Evolutionary conservation across 2,888 invertebrate genomes (phyloP), one percentile per base, ranked within the genome.

Genomic region (Spialia ferax): DNA sequence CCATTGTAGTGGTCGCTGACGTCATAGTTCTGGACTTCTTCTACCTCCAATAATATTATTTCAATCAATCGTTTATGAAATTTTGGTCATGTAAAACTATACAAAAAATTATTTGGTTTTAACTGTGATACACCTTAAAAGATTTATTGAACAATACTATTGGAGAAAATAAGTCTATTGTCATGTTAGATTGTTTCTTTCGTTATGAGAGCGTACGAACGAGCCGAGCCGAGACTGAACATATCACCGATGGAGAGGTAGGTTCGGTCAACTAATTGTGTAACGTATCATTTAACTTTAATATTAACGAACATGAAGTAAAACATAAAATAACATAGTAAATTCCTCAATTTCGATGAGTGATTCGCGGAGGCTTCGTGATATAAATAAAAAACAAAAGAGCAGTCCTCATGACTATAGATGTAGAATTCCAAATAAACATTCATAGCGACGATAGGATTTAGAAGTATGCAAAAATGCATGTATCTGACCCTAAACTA

Each of bases 181-280:
- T 93, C 93, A 93, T 93, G 93, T 91, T 93, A 93, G 92, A 93
- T 91, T 93, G 93, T 92, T 88, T 89, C 91, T 93, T 93, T 91
- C 89, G 91, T 87, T 84, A 88, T 89, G 86, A 91, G 82, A 89
- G 86, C 88, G 89, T 91, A 84, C 76, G 86, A 89, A 84, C 87
- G 88, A 88, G 87, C 85, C 85, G 83, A 85, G 87, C 86, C 81
- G 91, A 89, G 83, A 86, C 86, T 87, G 87, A 89, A 87, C 84
- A 75, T 88, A 85, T 85, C 93, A 77, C 82, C 91, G 89, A 88
- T 78, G 80, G 81, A 85, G 91, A 93, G 93, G 93, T 93, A 92
- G 91, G 93, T 93, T 91, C 89, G 88, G 88, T 86, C 86, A 83
- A 75, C 76, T 84, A 84, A 81, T 75, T 20, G 81, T 75, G 15